Conservation (phyloP, 2,113 vertebrate genomes). For the Pungitius pungitius region DNA sequence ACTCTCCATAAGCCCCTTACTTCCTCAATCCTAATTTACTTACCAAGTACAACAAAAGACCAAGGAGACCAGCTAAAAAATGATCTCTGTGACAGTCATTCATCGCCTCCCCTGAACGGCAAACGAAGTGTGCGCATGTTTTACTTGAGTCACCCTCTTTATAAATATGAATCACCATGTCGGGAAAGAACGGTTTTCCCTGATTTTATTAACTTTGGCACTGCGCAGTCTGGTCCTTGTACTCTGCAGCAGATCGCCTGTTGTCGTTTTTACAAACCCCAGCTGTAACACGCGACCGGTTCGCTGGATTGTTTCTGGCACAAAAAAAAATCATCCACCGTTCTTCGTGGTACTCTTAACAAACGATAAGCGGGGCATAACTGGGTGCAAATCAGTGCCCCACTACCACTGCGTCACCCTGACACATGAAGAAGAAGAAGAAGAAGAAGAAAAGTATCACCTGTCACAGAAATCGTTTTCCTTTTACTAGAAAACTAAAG, state of each 20-base stretch:
- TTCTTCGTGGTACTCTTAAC: neutral
- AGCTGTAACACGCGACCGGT: constrained; percentile 11
- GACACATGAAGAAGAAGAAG: no score
- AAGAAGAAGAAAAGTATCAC: neutral
- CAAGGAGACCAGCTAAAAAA: constrained; percentile 16
- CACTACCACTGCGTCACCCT: neutral
- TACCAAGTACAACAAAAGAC: constrained; percentile 29
- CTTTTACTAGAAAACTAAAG: neutral
- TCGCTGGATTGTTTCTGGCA: constrained; percentile 14
- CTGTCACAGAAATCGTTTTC: neutral
- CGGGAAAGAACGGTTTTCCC: constrained; percentile 31
- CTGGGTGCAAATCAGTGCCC: neutral
- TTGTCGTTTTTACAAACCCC: constrained; percentile 21
- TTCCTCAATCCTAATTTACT: constrained; percentile 8
- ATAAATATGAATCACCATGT: constrained; percentile 54
- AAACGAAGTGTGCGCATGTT: constrained; percentile 19
- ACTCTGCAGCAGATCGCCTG: constrained; percentile 19
- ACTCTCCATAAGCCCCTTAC: neutral
- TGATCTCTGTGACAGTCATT: constrained; percentile 12
- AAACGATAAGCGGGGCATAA: neutral
- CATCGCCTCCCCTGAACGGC: constrained; percentile 12
- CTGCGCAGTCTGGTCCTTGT: constrained; percentile 16
- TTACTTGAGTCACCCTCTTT: constrained; percentile 23
- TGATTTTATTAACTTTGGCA: constrained; percentile 54
- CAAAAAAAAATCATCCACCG: neutral